phyloP scores from a whole-genome alignment of 2,797 vertebrate species.

The Morelia viridis region DNA sequence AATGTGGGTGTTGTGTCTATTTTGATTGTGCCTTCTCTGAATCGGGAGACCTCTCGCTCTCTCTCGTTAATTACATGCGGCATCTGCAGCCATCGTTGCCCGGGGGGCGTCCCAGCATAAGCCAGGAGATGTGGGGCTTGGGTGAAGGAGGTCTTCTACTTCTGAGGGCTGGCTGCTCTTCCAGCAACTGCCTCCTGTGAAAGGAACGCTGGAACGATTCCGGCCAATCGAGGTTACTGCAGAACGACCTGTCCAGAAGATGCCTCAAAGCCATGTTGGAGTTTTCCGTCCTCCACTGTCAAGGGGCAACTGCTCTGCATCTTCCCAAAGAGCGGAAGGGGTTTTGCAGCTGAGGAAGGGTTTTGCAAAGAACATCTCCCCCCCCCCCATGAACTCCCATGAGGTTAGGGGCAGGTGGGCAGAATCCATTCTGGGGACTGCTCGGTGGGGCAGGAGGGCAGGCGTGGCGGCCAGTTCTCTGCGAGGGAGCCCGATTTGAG shows the following conservation, averaged over 20 bases:
- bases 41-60: too few relatives aligned
- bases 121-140: neutral
- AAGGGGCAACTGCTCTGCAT: too few relatives aligned
- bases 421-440: neutral
- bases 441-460: neutral
- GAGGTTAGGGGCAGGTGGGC: too few relatives aligned
- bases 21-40: neutral
- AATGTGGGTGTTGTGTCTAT: neutral
- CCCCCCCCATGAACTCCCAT: too few relatives aligned
- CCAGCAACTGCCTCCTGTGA: too few relatives aligned
- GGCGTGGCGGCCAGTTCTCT: neutral
- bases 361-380: neutral
- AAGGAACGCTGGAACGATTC: neutral
- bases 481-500: neutral
- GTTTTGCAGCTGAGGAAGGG: too few relatives aligned
- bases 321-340: neutral
- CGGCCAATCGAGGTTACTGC: too few relatives aligned
- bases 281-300: neutral
- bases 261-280: neutral
- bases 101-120: too few relatives aligned
- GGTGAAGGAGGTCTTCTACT: too few relatives aligned
- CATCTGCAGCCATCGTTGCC: neutral
- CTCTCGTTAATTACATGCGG: neutral
- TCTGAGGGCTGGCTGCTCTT: too few relatives aligned
- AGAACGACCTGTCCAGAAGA: neutral